Evolutionary conservation across 2,888 invertebrate genomes (phyloP), one percentile per base, ranked within the genome.

Genomic region (Bombyx huttoni): DNA sequence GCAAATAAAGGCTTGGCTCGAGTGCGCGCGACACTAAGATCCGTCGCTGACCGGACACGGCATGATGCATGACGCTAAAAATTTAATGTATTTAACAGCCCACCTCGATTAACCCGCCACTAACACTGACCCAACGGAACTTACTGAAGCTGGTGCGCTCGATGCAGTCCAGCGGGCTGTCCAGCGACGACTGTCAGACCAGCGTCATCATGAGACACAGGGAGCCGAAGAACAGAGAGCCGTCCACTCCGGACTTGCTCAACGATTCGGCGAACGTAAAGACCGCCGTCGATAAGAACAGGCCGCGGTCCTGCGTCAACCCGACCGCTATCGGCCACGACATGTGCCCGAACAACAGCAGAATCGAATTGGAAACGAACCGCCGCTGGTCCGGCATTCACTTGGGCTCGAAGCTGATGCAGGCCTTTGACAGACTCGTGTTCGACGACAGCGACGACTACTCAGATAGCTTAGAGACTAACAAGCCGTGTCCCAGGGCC

Each of bases 341-440:
- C 53, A 75, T 89, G 33, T 85, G 87, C 56, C 86, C 82, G 24
- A 84, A 81, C 47, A 85, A 89, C 57, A 90, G 89, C 66, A 76
- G 85, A 55, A 90, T 75, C 55, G 87, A 78, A 65, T 73, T 73
- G 69, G 81, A 75, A 63, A 78, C 61, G 34, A 92, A 91, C 63
- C 92, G 93, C 68, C 89, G 94, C 61, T 94, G 94, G 93, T 93
- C 93, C 48, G 92, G 92, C 46, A 91, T 93, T 47, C 92, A 93
- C 56, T 78, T 92, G 58, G 92, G 92, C 50, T 91, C 93, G 0
- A 93, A 93, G 65, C 81, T 94, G 62, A 92, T 92, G 77, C 92
- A 93, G 65, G 93, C 92, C 3, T 92, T 93, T 63, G 94, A 94
- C 70, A 89, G 92, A 64, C 81, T 94, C 35, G 90, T 90, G 52